Evolutionary conservation across 2,113 vertebrate genomes (phyloP), one percentile per base, ranked within the genome.

Genomic region (Gadus chalcogrammus): DNA sequence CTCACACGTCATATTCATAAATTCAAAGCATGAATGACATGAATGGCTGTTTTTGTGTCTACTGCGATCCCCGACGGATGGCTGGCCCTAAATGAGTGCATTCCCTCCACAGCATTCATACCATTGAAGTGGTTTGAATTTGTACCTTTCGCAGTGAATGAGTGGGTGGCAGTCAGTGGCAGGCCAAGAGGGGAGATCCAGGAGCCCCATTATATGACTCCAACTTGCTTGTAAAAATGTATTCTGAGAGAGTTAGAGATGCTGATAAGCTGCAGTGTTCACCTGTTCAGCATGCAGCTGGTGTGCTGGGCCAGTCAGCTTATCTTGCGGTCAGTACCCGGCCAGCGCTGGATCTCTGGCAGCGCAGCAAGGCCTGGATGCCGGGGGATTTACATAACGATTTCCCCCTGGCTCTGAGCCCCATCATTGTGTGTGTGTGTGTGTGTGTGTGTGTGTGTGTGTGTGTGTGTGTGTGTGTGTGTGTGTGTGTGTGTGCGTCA

Each of bases 291-390:
- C 83, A 84, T 86, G 85, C 83, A 82, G 55, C 81, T 79, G 20
- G 72, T 65, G 69, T 82, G 84, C 74, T 73, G 79, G 22, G 73
- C 78, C 79, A 87, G 74, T 79, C 79, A 88, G 80, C 83, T 87
- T 84, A 88, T 88, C 86, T 82, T 74, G 13, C 59, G 65, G 79
- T 64, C 74, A 56, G 74, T 74, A 78, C 28, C 81, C 75, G 79
- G 70, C 15, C 15, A 28, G 27, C 1, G 75, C 61, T 66, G 75
- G 83, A 82, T 82, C 79, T 79, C 56, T 4, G 3, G 72, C 77
- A 77, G 74, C 27, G 73, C 79, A 71, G 72, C 42, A 9, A 13
- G 42, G 42, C 42, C 42, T 48, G 42, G 42, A 48, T 48, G 42
- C 42, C 12, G 42, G 42, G 42, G 81, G 82, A 88, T 88, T 84